These are phyloP conservation scores for Graptemys geographica DNA, from an alignment of 2,797 vertebrate species.

Conservation along the genomic window DNA sequence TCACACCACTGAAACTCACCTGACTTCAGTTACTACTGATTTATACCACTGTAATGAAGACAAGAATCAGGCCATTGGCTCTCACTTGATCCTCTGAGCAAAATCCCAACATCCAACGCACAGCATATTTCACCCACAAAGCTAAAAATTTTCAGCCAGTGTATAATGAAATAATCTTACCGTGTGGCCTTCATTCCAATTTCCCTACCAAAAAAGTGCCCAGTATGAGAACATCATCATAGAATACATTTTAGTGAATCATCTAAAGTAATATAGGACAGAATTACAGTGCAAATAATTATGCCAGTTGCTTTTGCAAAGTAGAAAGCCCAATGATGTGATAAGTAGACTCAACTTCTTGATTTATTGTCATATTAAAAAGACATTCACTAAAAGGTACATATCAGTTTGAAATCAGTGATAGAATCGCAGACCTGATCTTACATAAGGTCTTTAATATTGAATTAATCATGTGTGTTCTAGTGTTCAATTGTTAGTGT, in stretches of 20 bases:
- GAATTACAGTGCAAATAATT: not conserved
- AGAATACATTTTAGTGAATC: not conserved
- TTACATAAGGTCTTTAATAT: not conserved
- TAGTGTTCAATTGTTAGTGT: not conserved
- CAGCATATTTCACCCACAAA: fast-evolving
- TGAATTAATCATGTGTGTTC: not conserved
- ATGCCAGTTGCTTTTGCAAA: not conserved
- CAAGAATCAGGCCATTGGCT: not conserved
- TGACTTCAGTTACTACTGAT: not conserved
- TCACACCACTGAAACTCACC: not conserved
- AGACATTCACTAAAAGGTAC: not conserved
- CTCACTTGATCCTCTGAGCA: not conserved
- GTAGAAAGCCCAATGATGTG: not conserved
- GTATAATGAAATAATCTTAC: not conserved
- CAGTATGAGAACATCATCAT: not conserved
- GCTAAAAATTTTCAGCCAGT: not conserved
- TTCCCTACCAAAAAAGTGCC: too few species aligned
- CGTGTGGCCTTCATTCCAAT: not conserved
- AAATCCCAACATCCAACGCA: not conserved
- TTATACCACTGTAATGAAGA: not conserved
- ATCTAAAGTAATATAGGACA: not conserved
- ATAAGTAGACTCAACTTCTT: not conserved
- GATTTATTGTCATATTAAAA: not conserved
- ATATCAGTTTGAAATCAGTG: not conserved
- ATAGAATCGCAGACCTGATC: not conserved